Base-by-base conservation (phyloP, 2,888 invertebrate species). In the Schrankia costaestrigalis region DNA sequence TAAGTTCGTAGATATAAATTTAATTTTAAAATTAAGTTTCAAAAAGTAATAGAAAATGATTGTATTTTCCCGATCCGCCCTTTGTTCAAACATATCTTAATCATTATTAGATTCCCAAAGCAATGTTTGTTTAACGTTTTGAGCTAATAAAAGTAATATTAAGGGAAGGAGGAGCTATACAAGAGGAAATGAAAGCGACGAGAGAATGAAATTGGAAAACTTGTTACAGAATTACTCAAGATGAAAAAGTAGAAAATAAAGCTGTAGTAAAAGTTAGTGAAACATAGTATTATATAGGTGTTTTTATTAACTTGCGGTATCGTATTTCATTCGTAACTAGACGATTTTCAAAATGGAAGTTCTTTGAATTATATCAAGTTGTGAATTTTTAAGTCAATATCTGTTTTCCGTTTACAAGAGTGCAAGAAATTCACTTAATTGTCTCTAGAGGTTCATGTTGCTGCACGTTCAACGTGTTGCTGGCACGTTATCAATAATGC, bases 181-280 rank as follows among this genome's bases (percentile, higher is more conserved):
- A 67, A 64, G 77, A 84, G 85, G 84, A 87, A 86, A 87, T 86
- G 86, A 82, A 81, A 81, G 77, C 79, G 73, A 78, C 71, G 75
- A 82, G 78, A 82, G 80, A 84, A 83, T 79, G 81, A 86, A 87
- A 86, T 87, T 86, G 86, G 84, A 85, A 86, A 87, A 86, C 85
- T 86, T 86, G 85, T 83, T 83, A 82, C 76, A 72, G 74, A 82
- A 84, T 84, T 81, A 79, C 76, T 71, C 56, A 69, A 71, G 75
- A 80, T 75, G 80, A 80, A 81, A 81, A 80, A 65, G 55, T 63
- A 64, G 60, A 76, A 81, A 84, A 81, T 80, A 79, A 81, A 72
- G 64, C 69, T 65, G 62, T 72, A 67, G 70, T 64, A 62, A 73
- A 78, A 82, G 78, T 82, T 81, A 64, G 64, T 54, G 56, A 49